Evolutionary conservation across 2,888 invertebrate genomes (phyloP), one percentile per base, ranked within the genome.

Genomic region (Caenorhabditis sp.): DNA sequence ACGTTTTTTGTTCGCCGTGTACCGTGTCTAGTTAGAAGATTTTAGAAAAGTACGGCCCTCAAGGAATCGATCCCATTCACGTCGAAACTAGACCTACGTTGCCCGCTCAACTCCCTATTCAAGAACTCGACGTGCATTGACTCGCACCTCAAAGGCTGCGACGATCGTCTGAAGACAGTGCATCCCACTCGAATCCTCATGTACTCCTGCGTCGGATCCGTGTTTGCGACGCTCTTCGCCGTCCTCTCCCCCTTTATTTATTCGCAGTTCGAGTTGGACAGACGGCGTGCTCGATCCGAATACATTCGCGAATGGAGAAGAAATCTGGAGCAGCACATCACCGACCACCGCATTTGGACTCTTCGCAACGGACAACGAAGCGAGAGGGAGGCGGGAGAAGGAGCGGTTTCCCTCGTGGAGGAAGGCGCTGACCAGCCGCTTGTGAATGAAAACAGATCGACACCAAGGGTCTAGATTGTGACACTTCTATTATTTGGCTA

Each of bases 211-310:
- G 46, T 61, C 35, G 70, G 70, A 11, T 15, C 45, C 15, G 48
- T 35, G 0, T 45, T 59, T 17, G 59, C 70, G n/a, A 26, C 52
- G 1, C n/a, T 53, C 13, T 70, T 70, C 35, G n/a, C 37, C 7
- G 2, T 59, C 1, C 1, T 59, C 11, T 43, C 59, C 17, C 70
- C 70, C 8, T 27, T 70, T 7, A 53, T 70, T 17, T 70, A 70
- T 26, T 70, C 70, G 22, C 70, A 70, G 20, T 70, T 70, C 53
- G 70, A 70, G 70, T 27, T 70, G 37, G 70, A 70, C 22, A 30
- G 70, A 35, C 27, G 70, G 27, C 43, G 45, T 37, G 70, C 70
- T 8, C 52, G 70, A 7, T 30, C 59, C 7, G 24, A 58, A n/a
- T 70, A 53, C 45, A 70, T 70, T 9, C 58, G 70, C 11, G 37